Conservation (phyloP, 1,140 invertebrate species). For the Eubasilissa regina region DNA sequence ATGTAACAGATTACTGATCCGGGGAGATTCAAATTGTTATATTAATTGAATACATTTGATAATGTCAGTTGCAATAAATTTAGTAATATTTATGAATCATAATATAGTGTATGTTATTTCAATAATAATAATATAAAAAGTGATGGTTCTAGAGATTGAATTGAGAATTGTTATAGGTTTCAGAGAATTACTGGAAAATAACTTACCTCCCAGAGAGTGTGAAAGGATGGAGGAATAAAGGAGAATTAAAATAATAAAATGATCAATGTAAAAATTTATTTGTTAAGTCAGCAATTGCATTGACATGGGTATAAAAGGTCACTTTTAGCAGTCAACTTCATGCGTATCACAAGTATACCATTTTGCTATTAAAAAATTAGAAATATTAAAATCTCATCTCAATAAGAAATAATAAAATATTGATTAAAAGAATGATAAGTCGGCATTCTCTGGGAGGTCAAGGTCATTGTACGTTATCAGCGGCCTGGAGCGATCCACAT, state of each 20-base stretch:
- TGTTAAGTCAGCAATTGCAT: slow-evolving; percentile 31
- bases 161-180: too few relatives aligned
- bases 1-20: too few relatives aligned
- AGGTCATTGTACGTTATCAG: slow-evolving; percentile 88
- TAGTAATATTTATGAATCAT: too few relatives aligned
- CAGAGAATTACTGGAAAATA: neutral
- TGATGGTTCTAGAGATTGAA: too few relatives aligned
- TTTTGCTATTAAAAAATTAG: slow-evolving; percentile 16
- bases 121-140: too few relatives aligned
- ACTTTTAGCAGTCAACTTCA: slow-evolving; percentile 1
- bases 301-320: slow-evolving; percentile 32
- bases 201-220: slow-evolving; percentile 48
- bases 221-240: slow-evolving; percentile 42
- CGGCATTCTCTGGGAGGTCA: slow-evolving; percentile 83
- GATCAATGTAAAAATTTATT: slow-evolving; percentile 42
- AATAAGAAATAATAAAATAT: slow-evolving; percentile 56
- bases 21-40: too few relatives aligned
- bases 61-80: too few relatives aligned
- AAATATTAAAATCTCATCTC: slow-evolving; percentile 3
- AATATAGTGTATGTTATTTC: too few relatives aligned
- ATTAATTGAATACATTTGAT: too few relatives aligned
- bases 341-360: slow-evolving; percentile 8
- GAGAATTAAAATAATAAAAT: slow-evolving; percentile 38
- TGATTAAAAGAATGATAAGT: slow-evolving; percentile 71
- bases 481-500: slow-evolving; percentile 77